Conservation (phyloP, 2,113 vertebrate genomes). For the Pseudopipra pipra region DNA sequence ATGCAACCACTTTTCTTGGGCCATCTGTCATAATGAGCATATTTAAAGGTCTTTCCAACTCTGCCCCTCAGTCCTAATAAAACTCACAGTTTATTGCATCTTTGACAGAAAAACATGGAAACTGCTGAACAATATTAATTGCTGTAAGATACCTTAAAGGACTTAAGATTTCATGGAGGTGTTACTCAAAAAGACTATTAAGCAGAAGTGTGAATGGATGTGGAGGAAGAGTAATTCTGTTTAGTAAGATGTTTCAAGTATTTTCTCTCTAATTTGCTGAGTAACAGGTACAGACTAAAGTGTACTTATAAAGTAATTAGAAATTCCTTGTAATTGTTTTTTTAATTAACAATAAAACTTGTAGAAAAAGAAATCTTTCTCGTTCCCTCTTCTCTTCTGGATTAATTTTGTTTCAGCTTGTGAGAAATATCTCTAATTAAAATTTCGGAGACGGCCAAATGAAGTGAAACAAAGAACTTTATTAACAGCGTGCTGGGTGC, state of each 20-base stretch:
- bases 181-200: constrained; percentile 49
- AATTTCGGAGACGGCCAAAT: too few species aligned
- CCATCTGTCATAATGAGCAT: not conserved
- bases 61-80: not conserved
- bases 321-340: constrained; percentile 69
- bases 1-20: not conserved
- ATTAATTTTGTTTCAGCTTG: constrained; percentile 65
- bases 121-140: constrained; percentile 28
- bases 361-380: not conserved
- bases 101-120: constrained; percentile 15
- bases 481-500: too few species aligned
- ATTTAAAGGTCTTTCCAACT: not conserved
- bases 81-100: not conserved
- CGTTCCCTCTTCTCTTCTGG: constrained; percentile 50
- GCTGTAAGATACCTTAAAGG: constrained; percentile 31
- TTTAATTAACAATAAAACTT: constrained; percentile 76
- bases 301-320: constrained; percentile 73
- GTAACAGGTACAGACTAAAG: constrained; percentile 50
- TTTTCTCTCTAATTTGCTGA: constrained; percentile 68
- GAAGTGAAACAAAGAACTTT: too few species aligned
- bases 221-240: constrained; percentile 54
- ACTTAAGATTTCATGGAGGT: constrained; percentile 54
- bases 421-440: too few species aligned
- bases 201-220: constrained; percentile 39
- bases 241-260: constrained; percentile 66